phyloP scores from a whole-genome alignment of 1,140 invertebrate genomes.

The Brachionus asplanchnoidis region DNA sequence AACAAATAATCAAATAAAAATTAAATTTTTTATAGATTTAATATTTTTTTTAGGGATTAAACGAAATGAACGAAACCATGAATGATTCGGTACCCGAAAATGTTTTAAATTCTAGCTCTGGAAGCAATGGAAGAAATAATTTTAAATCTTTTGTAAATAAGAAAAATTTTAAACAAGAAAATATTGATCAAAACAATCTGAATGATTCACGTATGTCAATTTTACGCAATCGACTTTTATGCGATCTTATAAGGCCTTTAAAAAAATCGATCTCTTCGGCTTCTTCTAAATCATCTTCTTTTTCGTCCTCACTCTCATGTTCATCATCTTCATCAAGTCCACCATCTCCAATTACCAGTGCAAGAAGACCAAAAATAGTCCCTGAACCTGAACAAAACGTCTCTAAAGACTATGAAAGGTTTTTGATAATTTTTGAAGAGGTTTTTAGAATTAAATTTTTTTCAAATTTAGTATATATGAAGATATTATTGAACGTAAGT shows the following conservation, averaged over 20 bases:
- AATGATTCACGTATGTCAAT: neutral
- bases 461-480: slow-evolving; percentile 19
- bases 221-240: neutral
- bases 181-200: neutral
- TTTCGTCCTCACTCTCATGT: neutral
- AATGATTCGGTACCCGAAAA: neutral
- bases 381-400: neutral
- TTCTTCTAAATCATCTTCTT: neutral
- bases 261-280: slow-evolving; percentile 1
- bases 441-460: neutral
- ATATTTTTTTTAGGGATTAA: neutral
- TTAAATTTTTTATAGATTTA: neutral
- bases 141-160: neutral
- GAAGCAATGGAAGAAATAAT: neutral
- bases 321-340: neutral
- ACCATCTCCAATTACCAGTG: neutral
- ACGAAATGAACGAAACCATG: neutral
- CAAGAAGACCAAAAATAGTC: neutral
- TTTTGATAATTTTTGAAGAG: neutral
- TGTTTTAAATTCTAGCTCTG: neutral
- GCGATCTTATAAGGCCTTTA: neutral
- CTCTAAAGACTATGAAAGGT: slow-evolving; percentile 9
- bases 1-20: neutral
- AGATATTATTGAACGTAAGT: neutral
- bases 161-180: neutral